Evolutionary conservation across 2,888 invertebrate genomes (phyloP), one percentile per base, ranked within the genome.

Genomic region (Trissonchulus sp.): DNA sequence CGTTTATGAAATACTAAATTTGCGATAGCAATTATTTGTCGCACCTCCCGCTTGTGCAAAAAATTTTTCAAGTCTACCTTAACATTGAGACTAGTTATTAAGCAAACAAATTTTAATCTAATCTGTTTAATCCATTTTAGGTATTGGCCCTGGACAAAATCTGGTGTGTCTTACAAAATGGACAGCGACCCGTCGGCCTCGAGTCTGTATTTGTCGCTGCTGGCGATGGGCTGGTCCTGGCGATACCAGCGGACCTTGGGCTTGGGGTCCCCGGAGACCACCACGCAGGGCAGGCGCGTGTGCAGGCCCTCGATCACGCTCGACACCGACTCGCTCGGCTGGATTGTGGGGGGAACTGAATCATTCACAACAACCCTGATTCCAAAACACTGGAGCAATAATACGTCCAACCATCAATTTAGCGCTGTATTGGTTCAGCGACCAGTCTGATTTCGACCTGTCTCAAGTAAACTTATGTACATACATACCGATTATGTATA

Each of bases 111-210:
- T n/a, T n/a, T n/a, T n/a, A n/a, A n/a, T n/a, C n/a, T n/a, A n/a
- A n/a, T n/a, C n/a, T n/a, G n/a, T n/a, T n/a, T n/a, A n/a, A n/a
- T n/a, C n/a, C n/a, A n/a, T n/a, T n/a, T n/a, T n/a, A n/a, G n/a
- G n/a, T n/a, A n/a, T n/a, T n/a, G n/a, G n/a, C n/a, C n/a, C n/a
- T n/a, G n/a, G n/a, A n/a, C n/a, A n/a, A n/a, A n/a, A n/a, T n/a
- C n/a, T n/a, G n/a, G n/a, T n/a, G n/a, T n/a, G n/a, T n/a, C 48
- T 48, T 48, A 48, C 48, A 48, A 23, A 48, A 80, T 80, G 35
- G 77, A 78, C 74, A 81, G 75, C 2, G 80, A 79, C 60, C 79
- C 82, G 75, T 79, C 80, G 65, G 79, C 81, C 74, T 77, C 81
- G 48, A 82, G 78, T 72, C 48, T 8, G 48, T 48, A 48, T 48